Evolutionary conservation across 2,113 vertebrate genomes (phyloP), one percentile per base, ranked within the genome.

Genomic region (Spilogale gracilis): DNA sequence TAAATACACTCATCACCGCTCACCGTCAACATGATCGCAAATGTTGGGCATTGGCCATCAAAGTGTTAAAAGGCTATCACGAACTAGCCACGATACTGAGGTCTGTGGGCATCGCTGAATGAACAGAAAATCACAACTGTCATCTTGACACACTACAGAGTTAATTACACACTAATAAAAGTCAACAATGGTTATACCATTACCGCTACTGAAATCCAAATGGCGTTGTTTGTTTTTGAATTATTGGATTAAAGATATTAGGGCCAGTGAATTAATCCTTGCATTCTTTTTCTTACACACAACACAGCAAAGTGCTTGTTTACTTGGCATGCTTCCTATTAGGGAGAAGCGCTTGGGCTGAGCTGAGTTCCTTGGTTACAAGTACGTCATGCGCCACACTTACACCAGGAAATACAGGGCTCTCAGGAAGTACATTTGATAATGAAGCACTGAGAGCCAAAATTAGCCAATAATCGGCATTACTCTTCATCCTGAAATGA

Each of bases 361-460:
- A 95, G 84, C 61, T 0, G 0, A 61, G 82, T 83, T 20, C 50
- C 89, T 71, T 97, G 79, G 96, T 95, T 94, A 96, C 97, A 93
- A 94, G 92, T 18, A 94, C 76, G 84, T 97, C 96, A 97, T 81
- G 58, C 61, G 52, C 73, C 30, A 54, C 69, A 81, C 80, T 81
- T 91, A 50, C 91, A 65, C 63, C 91, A 95, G 97, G 94, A 96
- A 94, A 92, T 50, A 74, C 74, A 84, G 48, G 81, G 58, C 63
- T 74, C 93, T 88, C 94, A 97, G 96, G 95, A 97, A 97, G 80
- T 73, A 21, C 71, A 90, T n/a, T 97, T 94, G 91, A 94, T 67
- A 94, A 97, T 79, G 27, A 95, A 96, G 88, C 65, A 54, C 16
- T 27, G 5, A 23, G 27, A 94, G 58, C 61, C 91, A 80, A 90